Evolutionary conservation across 2,888 invertebrate genomes (phyloP).

Genomic region (Isoperla grammatica): DNA sequence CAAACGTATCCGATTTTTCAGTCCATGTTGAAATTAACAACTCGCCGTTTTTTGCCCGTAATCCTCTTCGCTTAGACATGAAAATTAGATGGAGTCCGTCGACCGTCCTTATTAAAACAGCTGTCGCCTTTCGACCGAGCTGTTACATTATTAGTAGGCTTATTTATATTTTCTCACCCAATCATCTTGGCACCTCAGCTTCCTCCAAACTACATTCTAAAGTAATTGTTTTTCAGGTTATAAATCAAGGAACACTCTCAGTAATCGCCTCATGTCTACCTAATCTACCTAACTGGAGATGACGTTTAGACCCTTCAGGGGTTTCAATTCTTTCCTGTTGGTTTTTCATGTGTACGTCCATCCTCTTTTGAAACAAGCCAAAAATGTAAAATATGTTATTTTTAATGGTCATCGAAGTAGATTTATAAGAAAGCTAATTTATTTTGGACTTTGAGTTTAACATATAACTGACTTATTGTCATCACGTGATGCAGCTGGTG

Average conservation of each 20-base stretch:
- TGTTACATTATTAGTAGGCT: too few species aligned
- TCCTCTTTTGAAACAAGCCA: background rate
- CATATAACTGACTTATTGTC: too few species aligned
- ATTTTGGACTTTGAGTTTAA: too few species aligned
- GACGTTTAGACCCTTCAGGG: background rate
- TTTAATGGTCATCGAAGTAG: background rate
- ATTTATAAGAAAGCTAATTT: background rate
- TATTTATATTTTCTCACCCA: background rate
- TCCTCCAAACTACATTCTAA: conserved; percentile 7
- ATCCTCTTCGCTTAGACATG: too few species aligned
- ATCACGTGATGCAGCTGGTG: too few species aligned
- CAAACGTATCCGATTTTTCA: too few species aligned
- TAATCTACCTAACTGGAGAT: background rate
- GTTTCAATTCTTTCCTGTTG: background rate
- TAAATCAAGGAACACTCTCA: conserved; percentile 8
- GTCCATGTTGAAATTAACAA: too few species aligned
- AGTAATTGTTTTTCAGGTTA: conserved; percentile 11
- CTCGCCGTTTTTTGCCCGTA: too few species aligned
- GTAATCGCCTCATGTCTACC: background rate
- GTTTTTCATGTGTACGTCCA: background rate
- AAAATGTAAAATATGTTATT: background rate
- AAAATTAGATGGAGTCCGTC: too few species aligned
- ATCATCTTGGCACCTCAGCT: background rate
- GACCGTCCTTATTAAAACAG: too few species aligned
- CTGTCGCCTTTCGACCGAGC: too few species aligned